These are phyloP conservation scores for Drepana arcuata DNA, from an alignment of 1,140 invertebrate species.

Conservation along the genomic window DNA sequence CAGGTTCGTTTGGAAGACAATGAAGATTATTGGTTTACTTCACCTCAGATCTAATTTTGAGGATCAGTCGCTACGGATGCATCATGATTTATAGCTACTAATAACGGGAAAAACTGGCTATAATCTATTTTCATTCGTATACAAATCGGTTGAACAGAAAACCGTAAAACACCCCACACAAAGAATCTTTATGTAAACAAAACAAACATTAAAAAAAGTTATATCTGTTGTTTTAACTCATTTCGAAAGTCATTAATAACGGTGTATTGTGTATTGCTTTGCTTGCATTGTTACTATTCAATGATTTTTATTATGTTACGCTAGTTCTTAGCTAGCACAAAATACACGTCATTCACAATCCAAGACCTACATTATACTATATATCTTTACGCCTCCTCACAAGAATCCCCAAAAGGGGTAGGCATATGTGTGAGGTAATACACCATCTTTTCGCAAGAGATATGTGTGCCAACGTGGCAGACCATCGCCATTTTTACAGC, in stretches of 20 bases:
- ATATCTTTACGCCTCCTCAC: too few relatives aligned
- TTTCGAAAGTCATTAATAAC: constrained; percentile 65
- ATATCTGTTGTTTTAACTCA: constrained; percentile 70
- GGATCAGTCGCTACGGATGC: constrained; percentile 52
- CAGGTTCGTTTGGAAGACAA: too few relatives aligned
- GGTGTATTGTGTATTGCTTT: constrained; percentile 36
- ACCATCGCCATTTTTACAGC: too few relatives aligned
- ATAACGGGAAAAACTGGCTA: constrained; percentile 69
- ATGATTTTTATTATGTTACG: constrained; percentile 50
- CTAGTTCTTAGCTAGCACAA: too few relatives aligned
- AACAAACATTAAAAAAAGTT: constrained; percentile 65
- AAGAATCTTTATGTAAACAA: constrained; percentile 72
- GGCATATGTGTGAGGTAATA: too few relatives aligned
- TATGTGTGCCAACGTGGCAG: too few relatives aligned
- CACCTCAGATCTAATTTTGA: constrained; percentile 53
- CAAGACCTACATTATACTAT: too few relatives aligned
- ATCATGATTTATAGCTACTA: constrained; percentile 65
- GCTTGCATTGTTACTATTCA: constrained; percentile 48
- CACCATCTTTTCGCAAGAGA: too few relatives aligned
- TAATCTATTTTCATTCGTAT: constrained; percentile 70
- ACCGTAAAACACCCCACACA: constrained; percentile 69
- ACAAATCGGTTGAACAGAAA: constrained; percentile 70
- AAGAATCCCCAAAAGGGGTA: too few relatives aligned
- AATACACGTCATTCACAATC: too few relatives aligned
- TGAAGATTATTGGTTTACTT: constrained; percentile 26